Evolutionary conservation across 2,888 invertebrate species (phyloP).

Genomic region (Lepidocyrtinus sp.): DNA sequence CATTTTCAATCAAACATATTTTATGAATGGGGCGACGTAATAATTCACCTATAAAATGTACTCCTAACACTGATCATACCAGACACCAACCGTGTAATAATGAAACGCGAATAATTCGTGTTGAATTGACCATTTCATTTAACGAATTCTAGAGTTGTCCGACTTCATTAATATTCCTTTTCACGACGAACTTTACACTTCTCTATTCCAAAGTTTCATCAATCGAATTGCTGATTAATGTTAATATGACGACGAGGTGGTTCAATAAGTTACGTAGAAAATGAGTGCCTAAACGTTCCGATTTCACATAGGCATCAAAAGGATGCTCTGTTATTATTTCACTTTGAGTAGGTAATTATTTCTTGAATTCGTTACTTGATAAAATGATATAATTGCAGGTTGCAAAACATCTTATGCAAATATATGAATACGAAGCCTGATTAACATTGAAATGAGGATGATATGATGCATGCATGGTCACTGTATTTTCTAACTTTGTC

Average conservation of each 20-base stretch:
- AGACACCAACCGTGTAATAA: slow-evolving; percentile 49
- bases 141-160: background rate
- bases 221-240: slow-evolving; percentile 16
- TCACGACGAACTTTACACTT: slow-evolving; percentile 9
- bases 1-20: background rate
- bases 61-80: slow-evolving; percentile 23
- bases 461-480: background rate
- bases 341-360: slow-evolving; percentile 6
- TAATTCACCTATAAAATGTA: slow-evolving; percentile 20
- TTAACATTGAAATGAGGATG: background rate
- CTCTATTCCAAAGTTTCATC: slow-evolving; percentile 16
- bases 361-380: slow-evolving; percentile 27
- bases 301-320: too few relatives aligned
- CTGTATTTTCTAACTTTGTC: background rate
- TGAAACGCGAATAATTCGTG: slow-evolving; percentile 21
- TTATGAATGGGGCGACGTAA: slow-evolving; percentile 1
- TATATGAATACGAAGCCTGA: background rate
- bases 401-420: background rate
- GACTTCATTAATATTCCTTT: slow-evolving; percentile 31
- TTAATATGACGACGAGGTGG: too few relatives aligned
- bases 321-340: slow-evolving; percentile 21
- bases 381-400: slow-evolving; percentile 9
- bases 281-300: background rate
- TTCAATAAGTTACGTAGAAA: too few relatives aligned
- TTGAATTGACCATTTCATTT: slow-evolving; percentile 25